Conservation (phyloP, 2,888 invertebrate genomes). For the Rhagonycha lutea region DNA sequence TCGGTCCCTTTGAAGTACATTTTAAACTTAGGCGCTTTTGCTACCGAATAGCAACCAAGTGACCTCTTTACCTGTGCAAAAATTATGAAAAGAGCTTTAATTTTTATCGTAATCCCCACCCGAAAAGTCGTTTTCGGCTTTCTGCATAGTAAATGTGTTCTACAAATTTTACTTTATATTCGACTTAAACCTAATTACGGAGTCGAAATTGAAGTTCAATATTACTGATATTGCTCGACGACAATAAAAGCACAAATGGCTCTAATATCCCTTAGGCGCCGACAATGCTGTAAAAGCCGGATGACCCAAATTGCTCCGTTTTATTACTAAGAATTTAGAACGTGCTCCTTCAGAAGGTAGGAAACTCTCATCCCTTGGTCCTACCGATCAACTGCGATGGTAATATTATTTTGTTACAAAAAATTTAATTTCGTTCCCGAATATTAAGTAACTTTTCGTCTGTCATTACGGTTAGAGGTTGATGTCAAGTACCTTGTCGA, state of each 20-base stretch:
- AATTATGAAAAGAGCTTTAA: background rate
- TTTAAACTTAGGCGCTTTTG: background rate
- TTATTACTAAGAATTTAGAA: conserved; percentile 15
- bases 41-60: conserved; percentile 5
- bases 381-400: background rate
- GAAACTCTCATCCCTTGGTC: background rate
- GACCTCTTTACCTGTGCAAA: background rate
- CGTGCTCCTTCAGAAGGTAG: conserved; percentile 12
- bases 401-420: background rate
- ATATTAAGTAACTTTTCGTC: background rate
- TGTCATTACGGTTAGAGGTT: conserved; percentile 23
- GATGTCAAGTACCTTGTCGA: conserved; percentile 36
- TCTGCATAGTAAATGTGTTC: background rate
- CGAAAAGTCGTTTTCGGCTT: background rate
- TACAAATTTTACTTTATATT: background rate
- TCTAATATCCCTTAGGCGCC: conserved; percentile 12
- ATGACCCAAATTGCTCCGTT: conserved; percentile 17
- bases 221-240: background rate
- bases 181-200: background rate
- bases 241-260: background rate
- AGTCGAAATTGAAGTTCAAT: background rate
- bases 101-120: background rate
- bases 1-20: conserved; percentile 3
- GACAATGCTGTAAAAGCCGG: conserved; percentile 12
- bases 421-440: background rate